Conservation (phyloP, 2,888 invertebrate species). For the Xestia rhomboidea region DNA sequence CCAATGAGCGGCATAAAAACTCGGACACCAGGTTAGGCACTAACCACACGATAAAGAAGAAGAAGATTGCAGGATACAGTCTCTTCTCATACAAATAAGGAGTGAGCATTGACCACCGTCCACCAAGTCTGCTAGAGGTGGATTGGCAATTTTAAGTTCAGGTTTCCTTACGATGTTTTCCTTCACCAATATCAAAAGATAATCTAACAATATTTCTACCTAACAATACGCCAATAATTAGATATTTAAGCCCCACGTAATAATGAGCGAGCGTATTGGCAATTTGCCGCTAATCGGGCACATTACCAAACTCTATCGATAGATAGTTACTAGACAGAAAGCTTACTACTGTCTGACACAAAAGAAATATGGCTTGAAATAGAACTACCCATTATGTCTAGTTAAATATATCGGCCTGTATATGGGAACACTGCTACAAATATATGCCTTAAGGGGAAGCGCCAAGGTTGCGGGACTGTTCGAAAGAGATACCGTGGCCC, state of each 20-base stretch:
- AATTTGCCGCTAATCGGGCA: conserved; percentile 26
- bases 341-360: not conserved
- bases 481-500: too few relatives aligned
- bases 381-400: not conserved
- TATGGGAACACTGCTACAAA: not conserved
- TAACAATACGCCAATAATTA: conserved; percentile 7
- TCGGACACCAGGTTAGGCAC: too few relatives aligned
- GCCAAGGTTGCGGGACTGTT: too few relatives aligned
- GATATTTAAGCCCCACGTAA: not conserved
- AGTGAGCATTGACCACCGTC: not conserved
- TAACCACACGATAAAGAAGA: too few relatives aligned
- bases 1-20: too few relatives aligned
- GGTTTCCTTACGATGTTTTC: not conserved
- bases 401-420: not conserved
- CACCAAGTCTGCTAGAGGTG: not conserved
- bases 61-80: not conserved
- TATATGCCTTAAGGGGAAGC: not conserved
- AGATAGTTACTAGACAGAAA: conserved; percentile 6
- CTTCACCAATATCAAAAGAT: not conserved
- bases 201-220: not conserved
- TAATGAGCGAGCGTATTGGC: conserved; percentile 22
- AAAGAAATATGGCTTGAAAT: not conserved
- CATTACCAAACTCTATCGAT: conserved; percentile 6
- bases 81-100: not conserved
- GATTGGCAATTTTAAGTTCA: not conserved